Conservation (phyloP, 2,797 vertebrate genomes). For the Rousettus madagascariensis region DNA sequence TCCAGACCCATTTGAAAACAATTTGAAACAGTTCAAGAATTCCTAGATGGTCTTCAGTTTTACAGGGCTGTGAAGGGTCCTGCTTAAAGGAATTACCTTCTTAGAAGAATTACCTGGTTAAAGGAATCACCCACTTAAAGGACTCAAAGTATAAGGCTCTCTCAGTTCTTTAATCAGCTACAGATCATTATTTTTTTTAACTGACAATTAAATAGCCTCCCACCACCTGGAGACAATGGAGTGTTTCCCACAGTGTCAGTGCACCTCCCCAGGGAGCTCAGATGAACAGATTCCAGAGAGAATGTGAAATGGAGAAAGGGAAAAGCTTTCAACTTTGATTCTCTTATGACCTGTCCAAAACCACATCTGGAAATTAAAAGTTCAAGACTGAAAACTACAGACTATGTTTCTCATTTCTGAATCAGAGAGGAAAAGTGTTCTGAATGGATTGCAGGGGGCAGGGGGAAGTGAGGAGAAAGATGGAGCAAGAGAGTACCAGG, state of each 20-base stretch:
- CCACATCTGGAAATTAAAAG: neutral
- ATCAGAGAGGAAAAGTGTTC: neutral
- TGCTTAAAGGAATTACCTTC: slow-evolving; percentile 69
- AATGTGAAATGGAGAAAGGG: neutral
- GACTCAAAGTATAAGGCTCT: slow-evolving; percentile 20
- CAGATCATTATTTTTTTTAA: slow-evolving; percentile 72
- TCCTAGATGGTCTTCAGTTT: slow-evolving; percentile 75
- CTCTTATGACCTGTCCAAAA: neutral
- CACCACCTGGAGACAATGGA: neutral
- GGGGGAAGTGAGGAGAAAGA: neutral
- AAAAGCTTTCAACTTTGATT: neutral
- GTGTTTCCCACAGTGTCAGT: neutral
- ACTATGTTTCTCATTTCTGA: neutral
- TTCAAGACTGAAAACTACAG: neutral
- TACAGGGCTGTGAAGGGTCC: slow-evolving; percentile 64
- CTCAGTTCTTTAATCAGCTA: slow-evolving; percentile 51
- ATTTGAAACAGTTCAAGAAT: slow-evolving; percentile 79
- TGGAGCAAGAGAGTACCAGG: neutral
- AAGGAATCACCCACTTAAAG: slow-evolving; percentile 63
- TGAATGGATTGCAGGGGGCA: too few species aligned
- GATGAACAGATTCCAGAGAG: neutral
- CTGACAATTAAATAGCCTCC: slow-evolving; percentile 10
- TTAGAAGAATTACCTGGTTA: slow-evolving; percentile 67
- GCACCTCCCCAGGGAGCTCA: neutral
- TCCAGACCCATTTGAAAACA: slow-evolving; percentile 79